Evolutionary conservation across 2,797 vertebrate genomes (phyloP), one percentile per base, ranked within the genome.

Genomic region (Periparus ater): DNA sequence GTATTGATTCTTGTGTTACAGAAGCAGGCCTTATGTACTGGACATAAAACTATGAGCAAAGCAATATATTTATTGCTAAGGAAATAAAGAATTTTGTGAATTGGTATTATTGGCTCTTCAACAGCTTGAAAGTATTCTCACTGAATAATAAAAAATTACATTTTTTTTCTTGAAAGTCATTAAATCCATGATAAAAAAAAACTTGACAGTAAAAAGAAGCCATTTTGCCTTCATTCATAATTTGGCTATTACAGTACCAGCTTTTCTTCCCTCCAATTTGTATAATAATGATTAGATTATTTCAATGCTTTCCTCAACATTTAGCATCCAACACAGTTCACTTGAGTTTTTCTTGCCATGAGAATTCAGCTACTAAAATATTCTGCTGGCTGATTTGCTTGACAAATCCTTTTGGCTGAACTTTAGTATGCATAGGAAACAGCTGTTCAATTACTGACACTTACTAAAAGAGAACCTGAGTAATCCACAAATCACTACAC

Each of bases 361-460:
- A 91, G 51, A 96, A 85, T 90, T 90, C 54, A 87, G 40, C 17
- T 65, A 38, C 21, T 61, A 48, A 85, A 88, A 71, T 75, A 84
- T 57, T 81, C 30, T 83, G 11, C 53, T 3, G 0, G 17, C 11
- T 90, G 48, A 91, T 82, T 89, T 72, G 5, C 32, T 85, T 91
- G 67, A 89, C 70, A 94, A 93, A 95, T 86, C 29, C 40, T 82
- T 86, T 91, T 62, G 71, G 53, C 40, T 92, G 48, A 91, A 84
- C 60, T 85, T 92, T n/a, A 73, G 25, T 20, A 29, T 27, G 60
- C 40, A 40, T 29, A 54, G 19, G 51, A 92, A 93, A 85, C 78
- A 96, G 58, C 61, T 93, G 78, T 87, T 88, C 45, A 57, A 16
- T 87, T 87, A 85, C 48, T 53, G 76, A 63, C 47, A 72, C 68